Conservation (phyloP, 2,113 vertebrate genomes). For the Vulpes vulpes region DNA sequence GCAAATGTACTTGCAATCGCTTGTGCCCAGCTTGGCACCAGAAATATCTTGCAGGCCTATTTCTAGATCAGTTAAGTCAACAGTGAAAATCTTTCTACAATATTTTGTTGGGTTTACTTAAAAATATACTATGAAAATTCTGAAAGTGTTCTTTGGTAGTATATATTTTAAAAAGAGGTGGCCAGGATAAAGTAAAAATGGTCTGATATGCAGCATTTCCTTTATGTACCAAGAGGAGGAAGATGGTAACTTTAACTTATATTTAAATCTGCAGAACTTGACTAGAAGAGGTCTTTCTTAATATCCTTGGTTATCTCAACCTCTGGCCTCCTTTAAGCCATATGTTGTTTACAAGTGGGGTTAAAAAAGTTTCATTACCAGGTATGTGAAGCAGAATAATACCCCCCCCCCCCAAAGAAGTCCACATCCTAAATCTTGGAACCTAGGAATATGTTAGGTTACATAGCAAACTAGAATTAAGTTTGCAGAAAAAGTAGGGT, state of each 20-base stretch:
- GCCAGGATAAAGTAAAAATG: neutral
- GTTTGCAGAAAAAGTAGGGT: neutral
- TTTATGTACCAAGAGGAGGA: neutral
- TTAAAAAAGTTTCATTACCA: neutral
- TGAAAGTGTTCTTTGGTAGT: neutral
- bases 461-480: neutral
- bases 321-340: neutral
- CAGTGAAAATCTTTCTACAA: neutral
- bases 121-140: neutral
- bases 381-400: neutral
- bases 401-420: accelerated
- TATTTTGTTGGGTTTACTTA: slow-evolving; percentile 11
- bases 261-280: neutral
- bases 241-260: neutral
- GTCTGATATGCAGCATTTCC: neutral
- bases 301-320: neutral
- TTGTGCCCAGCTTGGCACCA: neutral
- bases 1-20: neutral
- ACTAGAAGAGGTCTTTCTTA: neutral
- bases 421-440: neutral
- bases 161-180: neutral
- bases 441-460: neutral
- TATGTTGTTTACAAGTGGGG: neutral
- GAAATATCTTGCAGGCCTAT: neutral
- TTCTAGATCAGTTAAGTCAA: neutral